Percentiles rank a stretch among this genome's conserved stretches.
Evolutionary conservation across 2,797 vertebrate species (phyloP).

Genomic region (Chloroceryle inda): DNA sequence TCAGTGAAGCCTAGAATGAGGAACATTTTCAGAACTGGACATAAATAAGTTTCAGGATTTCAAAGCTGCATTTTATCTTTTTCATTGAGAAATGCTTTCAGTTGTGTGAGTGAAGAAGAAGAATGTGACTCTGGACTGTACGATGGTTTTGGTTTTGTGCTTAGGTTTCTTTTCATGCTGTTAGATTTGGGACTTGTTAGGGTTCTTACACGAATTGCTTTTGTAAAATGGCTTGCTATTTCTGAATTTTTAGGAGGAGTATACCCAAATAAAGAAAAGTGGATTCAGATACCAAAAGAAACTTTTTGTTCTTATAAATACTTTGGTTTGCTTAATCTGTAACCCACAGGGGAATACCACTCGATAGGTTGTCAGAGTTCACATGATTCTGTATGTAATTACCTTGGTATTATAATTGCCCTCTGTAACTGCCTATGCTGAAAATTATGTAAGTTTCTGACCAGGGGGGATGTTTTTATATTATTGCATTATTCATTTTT

Average conservation of each 20-base stretch:
- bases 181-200: background rate
- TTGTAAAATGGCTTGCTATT: background rate
- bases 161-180: background rate
- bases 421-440: slow-evolving; percentile 28
- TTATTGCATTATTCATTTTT: slow-evolving; percentile 53
- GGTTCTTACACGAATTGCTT: background rate
- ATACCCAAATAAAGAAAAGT: background rate
- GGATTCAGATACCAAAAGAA: background rate
- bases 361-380: slow-evolving; percentile 43
- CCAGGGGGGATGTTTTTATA: slow-evolving; percentile 49
- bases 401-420: slow-evolving; percentile 60
- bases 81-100: background rate
- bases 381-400: slow-evolving; percentile 57
- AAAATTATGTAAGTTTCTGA: slow-evolving; percentile 57
- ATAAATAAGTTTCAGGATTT: background rate
- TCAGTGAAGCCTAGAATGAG: background rate
- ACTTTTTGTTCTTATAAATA: slow-evolving; percentile 11
- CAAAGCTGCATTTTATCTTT: background rate
- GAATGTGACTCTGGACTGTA: background rate
- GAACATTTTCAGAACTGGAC: background rate
- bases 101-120: background rate
- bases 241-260: background rate
- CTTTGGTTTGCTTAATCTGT: slow-evolving; percentile 39
- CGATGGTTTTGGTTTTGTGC: background rate
- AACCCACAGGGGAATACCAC: slow-evolving; percentile 51